phyloP scores from a whole-genome alignment of 1,140 invertebrate species.

The Pseudomyrmex pallidus region DNA sequence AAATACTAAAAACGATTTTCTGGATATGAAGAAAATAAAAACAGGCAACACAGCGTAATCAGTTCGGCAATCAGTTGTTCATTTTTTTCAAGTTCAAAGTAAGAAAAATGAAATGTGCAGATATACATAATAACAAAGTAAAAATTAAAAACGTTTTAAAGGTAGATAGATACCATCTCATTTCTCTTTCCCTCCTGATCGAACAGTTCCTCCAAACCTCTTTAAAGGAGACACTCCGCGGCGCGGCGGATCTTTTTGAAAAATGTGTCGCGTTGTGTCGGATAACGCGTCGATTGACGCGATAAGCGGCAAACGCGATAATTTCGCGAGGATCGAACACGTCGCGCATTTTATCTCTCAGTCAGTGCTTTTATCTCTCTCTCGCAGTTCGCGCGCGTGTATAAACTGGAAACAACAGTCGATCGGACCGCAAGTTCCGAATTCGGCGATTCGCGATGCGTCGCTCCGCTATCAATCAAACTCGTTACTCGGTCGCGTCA shows the following conservation, averaged over 20 bases:
- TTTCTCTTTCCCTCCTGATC: no score
- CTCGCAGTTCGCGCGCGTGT: background rate
- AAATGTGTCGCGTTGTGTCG: background rate
- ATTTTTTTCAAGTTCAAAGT: no score
- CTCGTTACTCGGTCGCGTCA: background rate
- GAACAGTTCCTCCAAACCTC: no score
- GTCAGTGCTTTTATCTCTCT: conserved; percentile 11
- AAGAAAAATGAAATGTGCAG: no score
- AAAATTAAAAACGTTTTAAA: no score
- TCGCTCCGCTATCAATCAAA: background rate
- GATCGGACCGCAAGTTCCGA: background rate
- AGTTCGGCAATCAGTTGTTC: no score
- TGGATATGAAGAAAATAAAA: no score
- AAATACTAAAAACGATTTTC: no score
- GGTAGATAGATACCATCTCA: no score
- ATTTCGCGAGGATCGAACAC: background rate
- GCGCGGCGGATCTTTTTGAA: background rate
- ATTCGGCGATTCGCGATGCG: conserved; percentile 6
- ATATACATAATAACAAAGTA: no score
- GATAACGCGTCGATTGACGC: conserved; percentile 37
- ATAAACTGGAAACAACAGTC: background rate
- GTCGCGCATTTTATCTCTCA: conserved; percentile 22
- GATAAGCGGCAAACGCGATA: conserved; percentile 37
- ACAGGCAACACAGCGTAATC: no score
- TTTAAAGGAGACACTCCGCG: no score